Base-by-base conservation (phyloP, 2,113 vertebrate genomes). In the Leptodactylus fuscus region DNA sequence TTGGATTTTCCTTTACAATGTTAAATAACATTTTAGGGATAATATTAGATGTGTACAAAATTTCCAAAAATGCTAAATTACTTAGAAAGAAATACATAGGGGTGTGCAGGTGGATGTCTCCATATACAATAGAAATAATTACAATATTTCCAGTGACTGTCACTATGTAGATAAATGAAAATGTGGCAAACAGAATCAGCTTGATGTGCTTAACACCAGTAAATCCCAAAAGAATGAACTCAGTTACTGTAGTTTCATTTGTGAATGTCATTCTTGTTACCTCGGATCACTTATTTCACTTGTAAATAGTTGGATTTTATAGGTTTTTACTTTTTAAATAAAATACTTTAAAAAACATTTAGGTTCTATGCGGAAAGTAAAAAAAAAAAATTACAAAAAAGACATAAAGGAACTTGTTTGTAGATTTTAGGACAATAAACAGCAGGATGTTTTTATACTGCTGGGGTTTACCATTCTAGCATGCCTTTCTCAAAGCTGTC, bases 51-150 rank as follows among this genome's bases (percentile, higher is more conserved):
- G 75, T 83, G 48, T 88, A 88, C 24, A 84, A 82, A 29, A 88
- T 87, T 48, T 88, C 88, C 48, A 88, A 48, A 46, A 74, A 85
- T 7, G 87, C 87, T 36, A 88, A 69, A 8, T 88, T 87, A n/a
- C 69, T 76, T 71, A 88, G 49, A 34, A 87, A 88, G 48, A 88
- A 88, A 85, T 88, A 88, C 88, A 88, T 88, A 5, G 86, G 83
- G 2, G 58, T 87, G 65, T 85, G 88, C 48, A 88, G 78, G 1
- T 65, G 83, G n/a, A 13, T 49, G 29, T 88, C 74, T 75, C 12
- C 65, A 27, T 73, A 77, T 67, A 88, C 67, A 53, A 82, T 78
- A 15, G 81, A 20, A n/a, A 88, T 20, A 79, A 87, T 85, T 15
- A 87, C 7, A 53, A 85, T 51, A 41, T 88, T 88, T 34, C 86